These are phyloP conservation scores for Trematomus loennbergii DNA, from an alignment of 2,113 vertebrate genomes.

Conservation along the genomic window DNA sequence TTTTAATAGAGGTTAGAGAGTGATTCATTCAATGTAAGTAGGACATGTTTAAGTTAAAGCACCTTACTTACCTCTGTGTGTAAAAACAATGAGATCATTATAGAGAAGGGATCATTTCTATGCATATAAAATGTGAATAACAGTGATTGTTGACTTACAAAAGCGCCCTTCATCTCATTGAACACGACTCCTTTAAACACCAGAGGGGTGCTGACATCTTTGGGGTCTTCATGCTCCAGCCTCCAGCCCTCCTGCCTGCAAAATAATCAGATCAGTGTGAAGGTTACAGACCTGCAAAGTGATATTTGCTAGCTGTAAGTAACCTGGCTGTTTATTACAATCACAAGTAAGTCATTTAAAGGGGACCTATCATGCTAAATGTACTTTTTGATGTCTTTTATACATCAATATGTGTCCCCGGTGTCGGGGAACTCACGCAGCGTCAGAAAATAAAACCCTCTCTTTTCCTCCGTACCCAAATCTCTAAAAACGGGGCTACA, in stretches of 20 bases:
- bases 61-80: background rate
- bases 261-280: background rate
- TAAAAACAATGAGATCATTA: background rate
- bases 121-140: background rate
- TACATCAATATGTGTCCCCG: no score
- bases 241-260: conserved; percentile 99
- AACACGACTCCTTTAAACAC: conserved; percentile 98
- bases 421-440: no score
- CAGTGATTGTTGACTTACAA: conserved; percentile 86
- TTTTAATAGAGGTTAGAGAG: no score
- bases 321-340: background rate
- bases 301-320: no score
- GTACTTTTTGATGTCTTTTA: no score
- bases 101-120: background rate
- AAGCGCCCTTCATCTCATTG: conserved; percentile 98
- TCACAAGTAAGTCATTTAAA: no score
- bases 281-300: background rate
- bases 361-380: no score
- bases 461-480: no score
- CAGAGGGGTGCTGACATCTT: conserved; percentile 85
- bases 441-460: no score
- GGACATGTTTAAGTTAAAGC: no score
- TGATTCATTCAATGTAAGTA: no score
- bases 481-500: no score
- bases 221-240: conserved; percentile 90